Percentiles rank a stretch among this genome's conserved stretches.
These are phyloP conservation scores for Eristalis tenax DNA, from an alignment of 2,888 invertebrate species.

Conservation along the genomic window DNA sequence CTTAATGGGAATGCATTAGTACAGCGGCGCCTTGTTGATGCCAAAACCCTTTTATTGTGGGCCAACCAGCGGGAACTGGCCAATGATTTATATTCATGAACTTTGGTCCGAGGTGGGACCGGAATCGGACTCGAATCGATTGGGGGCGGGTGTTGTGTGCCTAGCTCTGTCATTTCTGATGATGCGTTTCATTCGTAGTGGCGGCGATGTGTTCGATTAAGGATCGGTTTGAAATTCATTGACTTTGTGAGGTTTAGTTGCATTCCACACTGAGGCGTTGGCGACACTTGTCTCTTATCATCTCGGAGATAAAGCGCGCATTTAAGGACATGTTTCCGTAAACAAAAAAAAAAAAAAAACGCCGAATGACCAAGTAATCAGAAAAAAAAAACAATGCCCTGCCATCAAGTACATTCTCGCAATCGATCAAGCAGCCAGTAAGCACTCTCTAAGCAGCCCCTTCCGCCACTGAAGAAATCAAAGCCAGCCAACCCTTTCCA, in stretches of 20 bases:
- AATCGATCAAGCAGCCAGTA: background rate
- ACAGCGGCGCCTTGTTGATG: background rate
- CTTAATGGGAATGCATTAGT: background rate
- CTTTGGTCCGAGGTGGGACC: background rate
- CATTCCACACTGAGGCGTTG: too few relatives aligned
- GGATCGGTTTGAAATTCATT: background rate
- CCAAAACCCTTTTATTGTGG: background rate
- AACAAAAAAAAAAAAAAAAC: too few relatives aligned
- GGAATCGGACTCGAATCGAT: background rate
- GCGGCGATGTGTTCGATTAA: too few relatives aligned
- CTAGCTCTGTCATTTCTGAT: background rate
- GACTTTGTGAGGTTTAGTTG: background rate
- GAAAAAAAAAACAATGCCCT: background rate
- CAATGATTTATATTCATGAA: background rate
- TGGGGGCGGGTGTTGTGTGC: background rate
- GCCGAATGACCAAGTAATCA: background rate
- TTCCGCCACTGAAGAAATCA: background rate
- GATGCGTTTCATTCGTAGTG: background rate
- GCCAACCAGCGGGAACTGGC: background rate
- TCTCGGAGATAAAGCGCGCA: background rate
- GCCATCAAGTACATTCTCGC: conserved; percentile 8
- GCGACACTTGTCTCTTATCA: background rate
- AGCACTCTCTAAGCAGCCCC: background rate
- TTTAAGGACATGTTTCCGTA: background rate
- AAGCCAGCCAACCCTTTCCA: conserved; percentile 28